Evolutionary conservation across 2,797 vertebrate genomes (phyloP).

Genomic region (Champsocephalus gunnari): DNA sequence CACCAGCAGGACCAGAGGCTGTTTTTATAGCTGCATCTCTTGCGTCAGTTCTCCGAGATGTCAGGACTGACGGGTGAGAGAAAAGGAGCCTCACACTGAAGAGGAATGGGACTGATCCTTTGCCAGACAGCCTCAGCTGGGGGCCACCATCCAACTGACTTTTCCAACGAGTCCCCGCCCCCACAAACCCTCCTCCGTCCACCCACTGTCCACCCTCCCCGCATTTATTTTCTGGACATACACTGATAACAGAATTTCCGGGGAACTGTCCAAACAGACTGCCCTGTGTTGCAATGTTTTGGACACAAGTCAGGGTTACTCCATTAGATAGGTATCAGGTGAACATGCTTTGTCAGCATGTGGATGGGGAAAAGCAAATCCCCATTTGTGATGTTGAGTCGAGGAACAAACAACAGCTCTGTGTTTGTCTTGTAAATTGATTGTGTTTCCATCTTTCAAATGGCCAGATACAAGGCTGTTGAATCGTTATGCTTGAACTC

Average conservation of each 20-base stretch:
- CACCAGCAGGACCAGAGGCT: slow-evolving; percentile 79
- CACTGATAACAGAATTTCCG: slow-evolving; percentile 73
- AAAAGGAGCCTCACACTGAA: slow-evolving; percentile 69
- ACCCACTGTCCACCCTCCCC: slow-evolving; percentile 47
- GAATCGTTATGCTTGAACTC: slow-evolving; percentile 58
- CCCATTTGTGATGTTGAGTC: slow-evolving; percentile 31
- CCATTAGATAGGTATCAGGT: slow-evolving; percentile 47
- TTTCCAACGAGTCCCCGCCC: slow-evolving; percentile 52
- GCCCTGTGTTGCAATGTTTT: slow-evolving; percentile 47
- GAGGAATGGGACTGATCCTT: slow-evolving; percentile 77
- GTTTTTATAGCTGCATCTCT: slow-evolving; percentile 72
- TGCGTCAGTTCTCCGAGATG: slow-evolving; percentile 69
- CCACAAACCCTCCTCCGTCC: slow-evolving; percentile 38
- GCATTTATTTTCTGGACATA: slow-evolving; percentile 64
- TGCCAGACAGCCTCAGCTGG: slow-evolving; percentile 80
- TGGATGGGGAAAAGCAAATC: slow-evolving; percentile 26
- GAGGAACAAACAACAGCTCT: slow-evolving; percentile 48
- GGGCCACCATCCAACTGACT: slow-evolving; percentile 66
- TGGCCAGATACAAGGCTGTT: slow-evolving; percentile 44
- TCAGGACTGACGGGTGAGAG: slow-evolving; percentile 69
- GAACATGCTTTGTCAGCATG: slow-evolving; percentile 51
- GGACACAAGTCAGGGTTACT: slow-evolving; percentile 44
- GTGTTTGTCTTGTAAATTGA: slow-evolving; percentile 54
- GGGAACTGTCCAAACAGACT: slow-evolving; percentile 62
- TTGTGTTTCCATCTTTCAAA: slow-evolving; percentile 38